Evolutionary conservation across 2,888 invertebrate genomes (phyloP), one percentile per base, ranked within the genome.

Genomic region (Athalia circularis): DNA sequence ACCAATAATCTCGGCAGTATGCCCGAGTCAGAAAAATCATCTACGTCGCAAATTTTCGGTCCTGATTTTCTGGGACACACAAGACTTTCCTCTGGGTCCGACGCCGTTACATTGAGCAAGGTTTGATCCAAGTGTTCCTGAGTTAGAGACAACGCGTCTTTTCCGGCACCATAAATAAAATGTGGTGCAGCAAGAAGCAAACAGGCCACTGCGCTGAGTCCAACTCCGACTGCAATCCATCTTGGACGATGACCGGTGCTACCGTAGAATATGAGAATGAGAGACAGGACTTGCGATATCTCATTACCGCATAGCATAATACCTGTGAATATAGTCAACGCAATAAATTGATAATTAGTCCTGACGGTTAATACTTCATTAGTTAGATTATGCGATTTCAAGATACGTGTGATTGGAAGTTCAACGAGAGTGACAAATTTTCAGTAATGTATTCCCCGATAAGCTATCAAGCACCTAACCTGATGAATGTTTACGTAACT

Each of bases 241-340:
- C 92, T 89, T 0, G 95, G 94, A 72, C 94, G 92, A 88, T 94
- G 94, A 45, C 94, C 92, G 80, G 93, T 92, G n/a, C 94, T 94
- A 6, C 94, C 94, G 83, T 93, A 92, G 82, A 94, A 94, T 29
- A 94, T 93, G 61, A 94, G 87, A 74, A 94, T 90, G 76, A 94
- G 87, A 4, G 94, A 93, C 77, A 94, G 85, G 80, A 94, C 93
- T 89, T 94, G 94, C 77, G 94, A 94, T 84, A 94, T 92, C 90
- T 95, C 94, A 90, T 94, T 94, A 48, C 94, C 94, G 77, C 94
- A 93, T 57, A 94, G 90, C 77, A 94, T 93, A 50, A 94, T 91
- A 59, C 94, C 94, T 94, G 85, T 29, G 45, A 57, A 72, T n/a
- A 8, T 8, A 62, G 11, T 5, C 3, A 54, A 54, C 0, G 4